A percentile compares a stretch with the other conserved stretches of the same genome.
phyloP scores from a whole-genome alignment of 2,888 invertebrate genomes.

The Papilio demoleus region DNA sequence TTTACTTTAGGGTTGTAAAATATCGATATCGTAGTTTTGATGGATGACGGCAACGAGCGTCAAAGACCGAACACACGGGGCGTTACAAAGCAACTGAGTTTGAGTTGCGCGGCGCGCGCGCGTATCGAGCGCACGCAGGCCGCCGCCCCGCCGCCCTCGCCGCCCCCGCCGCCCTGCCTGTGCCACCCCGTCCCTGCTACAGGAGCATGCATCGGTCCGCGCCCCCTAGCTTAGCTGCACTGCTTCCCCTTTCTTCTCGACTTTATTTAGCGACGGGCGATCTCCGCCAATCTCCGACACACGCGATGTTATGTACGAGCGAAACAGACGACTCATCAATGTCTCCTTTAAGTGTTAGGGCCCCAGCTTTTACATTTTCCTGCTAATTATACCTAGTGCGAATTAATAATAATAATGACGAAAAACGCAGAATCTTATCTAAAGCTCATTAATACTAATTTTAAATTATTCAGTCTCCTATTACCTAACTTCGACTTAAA shows the following conservation, averaged over 20 bases:
- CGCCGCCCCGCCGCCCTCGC: slow-evolving; percentile 48
- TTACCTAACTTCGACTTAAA: too few species aligned
- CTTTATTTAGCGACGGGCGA: slow-evolving; percentile 41
- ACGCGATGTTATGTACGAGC: slow-evolving; percentile 39
- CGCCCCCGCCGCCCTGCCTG: slow-evolving; percentile 54
- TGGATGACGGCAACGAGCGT: slow-evolving; percentile 57
- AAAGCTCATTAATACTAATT: too few species aligned
- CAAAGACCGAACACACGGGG: slow-evolving; percentile 57
- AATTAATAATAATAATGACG: background rate
- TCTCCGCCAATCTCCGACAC: slow-evolving; percentile 37
- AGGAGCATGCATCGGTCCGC: slow-evolving; percentile 42
- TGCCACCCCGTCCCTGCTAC: slow-evolving; percentile 61
- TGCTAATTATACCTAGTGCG: background rate
- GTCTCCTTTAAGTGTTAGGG: background rate
- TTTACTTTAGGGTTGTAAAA: slow-evolving; percentile 61
- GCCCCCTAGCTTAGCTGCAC: slow-evolving; percentile 47
- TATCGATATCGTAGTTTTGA: slow-evolving; percentile 75
- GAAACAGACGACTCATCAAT: slow-evolving; percentile 33
- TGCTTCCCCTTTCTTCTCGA: slow-evolving; percentile 44
- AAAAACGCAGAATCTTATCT: too few species aligned
- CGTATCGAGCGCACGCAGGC: slow-evolving; percentile 76
- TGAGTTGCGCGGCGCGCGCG: slow-evolving; percentile 73
- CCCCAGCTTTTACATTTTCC: background rate
- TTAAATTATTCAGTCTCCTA: too few species aligned
- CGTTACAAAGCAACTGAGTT: slow-evolving; percentile 75